Percentiles rank a stretch among this genome's conserved stretches.
Evolutionary conservation across 2,797 vertebrate genomes (phyloP).

Genomic region (Acropternis orthonyx): DNA sequence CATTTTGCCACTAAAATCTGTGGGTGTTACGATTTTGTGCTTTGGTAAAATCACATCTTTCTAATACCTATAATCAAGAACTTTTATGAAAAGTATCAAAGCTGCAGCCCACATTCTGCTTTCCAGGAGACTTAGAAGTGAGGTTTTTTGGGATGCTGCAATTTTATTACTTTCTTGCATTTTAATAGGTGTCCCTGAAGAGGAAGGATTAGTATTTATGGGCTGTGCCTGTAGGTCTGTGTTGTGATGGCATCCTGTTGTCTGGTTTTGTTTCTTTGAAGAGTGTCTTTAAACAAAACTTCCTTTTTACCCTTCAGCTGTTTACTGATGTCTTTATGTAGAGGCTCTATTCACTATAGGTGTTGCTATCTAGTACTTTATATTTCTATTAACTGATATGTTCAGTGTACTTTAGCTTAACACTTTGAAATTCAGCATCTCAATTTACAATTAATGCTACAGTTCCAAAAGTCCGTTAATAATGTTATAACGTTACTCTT

Average conservation of each 20-base stretch:
- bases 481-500: background rate
- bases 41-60: background rate
- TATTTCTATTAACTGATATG: background rate
- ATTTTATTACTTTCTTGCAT: background rate
- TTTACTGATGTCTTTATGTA: background rate
- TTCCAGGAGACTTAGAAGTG: background rate
- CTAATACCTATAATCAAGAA: background rate
- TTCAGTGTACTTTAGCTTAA: background rate
- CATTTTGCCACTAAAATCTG: background rate
- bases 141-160: background rate
- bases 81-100: background rate
- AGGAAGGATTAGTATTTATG: background rate
- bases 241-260: slow-evolving; percentile 16
- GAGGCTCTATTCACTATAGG: background rate
- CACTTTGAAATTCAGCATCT: background rate
- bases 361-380: background rate
- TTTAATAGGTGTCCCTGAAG: background rate
- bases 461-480: background rate
- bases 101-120: background rate
- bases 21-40: background rate
- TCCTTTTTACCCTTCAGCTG: slow-evolving; percentile 18
- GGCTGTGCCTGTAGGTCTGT: background rate
- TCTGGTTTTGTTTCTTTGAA: slow-evolving; percentile 21
- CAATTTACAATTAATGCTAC: background rate
- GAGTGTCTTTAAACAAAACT: slow-evolving; percentile 4